Base-by-base conservation (phyloP, 1,140 invertebrate species). In the Oscheius sp. region DNA sequence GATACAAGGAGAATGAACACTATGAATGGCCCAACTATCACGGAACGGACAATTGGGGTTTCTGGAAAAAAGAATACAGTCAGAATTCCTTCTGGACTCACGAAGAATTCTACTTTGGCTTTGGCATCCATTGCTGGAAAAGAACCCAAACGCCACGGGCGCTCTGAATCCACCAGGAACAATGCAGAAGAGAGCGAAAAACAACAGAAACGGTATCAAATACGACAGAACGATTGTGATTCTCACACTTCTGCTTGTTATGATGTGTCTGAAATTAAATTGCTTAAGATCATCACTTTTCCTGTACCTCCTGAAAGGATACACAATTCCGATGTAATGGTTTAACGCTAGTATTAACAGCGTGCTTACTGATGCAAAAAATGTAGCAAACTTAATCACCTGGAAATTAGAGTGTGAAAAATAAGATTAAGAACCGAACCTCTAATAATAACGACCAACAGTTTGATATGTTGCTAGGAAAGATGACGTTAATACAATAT, bases 311-410 rank as follows among this genome's bases (percentile, higher is more conserved):
- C 63, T 34, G 2, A 80, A 62, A 3, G 79, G 79, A 62, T 78
- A 75, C 1, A 80, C 77, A 45, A 80, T 80, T 26, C 79, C 79
- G 26, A 79, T 52, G 75, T 80, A 80, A 46, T 80, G 79, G 62
- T 80, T 80, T 26, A 80, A 59, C 4, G 79, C 79, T n/a, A 80
- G 35, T 1, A 77, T 68, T 1, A 79, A 68, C 26, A 80, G 58
- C 20, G 77, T 80, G 32, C 80, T 77, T 13, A 80, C 79, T 3
- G 78, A 80, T 13, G 79, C 79, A 35, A 81, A 79, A 59, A 80
- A 80, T 1, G 79, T 80, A 7, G 69, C 64, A 59, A 80, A 76
- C 68, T 80, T 80, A n/a, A 80, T 65, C n/a, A 78, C 71, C 79
- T 79, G 29, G 28, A 79, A 76, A n/a, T 18, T 7, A 4, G 32